Percentiles rank a stretch among this genome's conserved stretches.
phyloP scores from a whole-genome alignment of 2,888 invertebrate species.

The Prionchulus punctatus region DNA sequence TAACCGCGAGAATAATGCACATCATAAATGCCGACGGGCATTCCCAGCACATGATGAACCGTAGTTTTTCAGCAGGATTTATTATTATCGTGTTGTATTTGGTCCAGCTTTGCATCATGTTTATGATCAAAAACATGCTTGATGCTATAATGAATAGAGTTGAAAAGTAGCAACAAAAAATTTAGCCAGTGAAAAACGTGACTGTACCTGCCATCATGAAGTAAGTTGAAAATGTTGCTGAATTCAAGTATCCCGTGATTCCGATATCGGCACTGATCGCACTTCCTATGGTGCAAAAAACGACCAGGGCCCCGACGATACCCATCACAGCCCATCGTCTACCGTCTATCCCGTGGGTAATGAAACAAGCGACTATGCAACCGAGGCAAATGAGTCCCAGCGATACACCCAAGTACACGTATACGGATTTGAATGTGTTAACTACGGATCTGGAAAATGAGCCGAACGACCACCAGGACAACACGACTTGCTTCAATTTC shows the following conservation, averaged over 20 bases:
- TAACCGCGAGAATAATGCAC: slow-evolving; percentile 16
- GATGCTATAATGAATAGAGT: background rate
- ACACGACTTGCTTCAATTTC: background rate
- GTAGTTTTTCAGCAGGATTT: slow-evolving; percentile 22
- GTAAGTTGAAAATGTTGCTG: background rate
- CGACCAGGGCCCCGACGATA: background rate
- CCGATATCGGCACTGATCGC: background rate
- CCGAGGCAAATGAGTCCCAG: background rate
- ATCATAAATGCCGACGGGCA: slow-evolving; percentile 18
- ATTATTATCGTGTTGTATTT: slow-evolving; percentile 6
- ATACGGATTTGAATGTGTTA: background rate
- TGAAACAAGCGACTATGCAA: too few species aligned
- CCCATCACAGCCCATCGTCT: background rate
- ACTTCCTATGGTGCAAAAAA: background rate
- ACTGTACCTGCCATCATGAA: slow-evolving; percentile 3
- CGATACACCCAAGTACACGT: background rate
- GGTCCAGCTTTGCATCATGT: slow-evolving; percentile 8
- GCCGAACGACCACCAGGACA: slow-evolving; percentile 4
- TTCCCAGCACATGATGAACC: slow-evolving; percentile 27
- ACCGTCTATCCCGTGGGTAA: background rate
- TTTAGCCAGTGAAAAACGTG: too few species aligned
- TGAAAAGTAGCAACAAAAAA: background rate
- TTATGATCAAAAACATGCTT: background rate
- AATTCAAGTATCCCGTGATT: background rate
- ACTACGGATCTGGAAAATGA: background rate